Evolutionary conservation across 2,797 vertebrate species (phyloP), one percentile per base, ranked within the genome.

Genomic region (Propithecus perrieri): DNA sequence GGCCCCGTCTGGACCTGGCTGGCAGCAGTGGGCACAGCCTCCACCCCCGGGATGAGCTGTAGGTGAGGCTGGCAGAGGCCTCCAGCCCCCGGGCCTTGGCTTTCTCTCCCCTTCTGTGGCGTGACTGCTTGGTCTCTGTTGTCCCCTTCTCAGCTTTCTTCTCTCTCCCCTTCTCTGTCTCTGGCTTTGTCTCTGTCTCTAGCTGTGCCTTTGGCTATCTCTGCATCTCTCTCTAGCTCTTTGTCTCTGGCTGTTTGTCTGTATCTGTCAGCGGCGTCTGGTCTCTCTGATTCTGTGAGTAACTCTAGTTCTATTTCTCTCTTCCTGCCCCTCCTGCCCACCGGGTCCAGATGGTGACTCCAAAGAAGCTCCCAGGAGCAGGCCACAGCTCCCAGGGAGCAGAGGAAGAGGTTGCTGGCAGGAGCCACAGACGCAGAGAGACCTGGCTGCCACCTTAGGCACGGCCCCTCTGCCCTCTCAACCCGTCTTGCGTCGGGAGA

Each of bases 21-120:
- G 94, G 99, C 0, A 98, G 97, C 10, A 61, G 96, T 0, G 84
- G 95, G 30, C 95, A 98, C 48, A 98, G 95, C 91, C 99, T 99
- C 97, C 99, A 98, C 0, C 98, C 99, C 92, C 99, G 33, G 0
- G 99, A 99, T 0, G 99, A 99, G 97, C 99, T 99, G 53, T 99
- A 99, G 98, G 92, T 85, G 76, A 48, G 75, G 38, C 59, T 63
- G 13, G 43, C 33, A 74, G 33, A 46, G 43, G 13, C 6, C 26
- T 10, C 6, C 24, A 14, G 22, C 22, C 57, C 41, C 7, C 0
- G 1, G 7, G 53, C 33, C 65, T 55, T 0, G 4, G 38, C 12
- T 48, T 43, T 26, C 76, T 78, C 20, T 33, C 33, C 5, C 5
- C 55, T 55, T 46, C 12, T 1, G 0, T 3, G 48, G n/a, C 74